Conservation (phyloP, 2,888 invertebrate species). For the Cheiracanthium punctorium region DNA sequence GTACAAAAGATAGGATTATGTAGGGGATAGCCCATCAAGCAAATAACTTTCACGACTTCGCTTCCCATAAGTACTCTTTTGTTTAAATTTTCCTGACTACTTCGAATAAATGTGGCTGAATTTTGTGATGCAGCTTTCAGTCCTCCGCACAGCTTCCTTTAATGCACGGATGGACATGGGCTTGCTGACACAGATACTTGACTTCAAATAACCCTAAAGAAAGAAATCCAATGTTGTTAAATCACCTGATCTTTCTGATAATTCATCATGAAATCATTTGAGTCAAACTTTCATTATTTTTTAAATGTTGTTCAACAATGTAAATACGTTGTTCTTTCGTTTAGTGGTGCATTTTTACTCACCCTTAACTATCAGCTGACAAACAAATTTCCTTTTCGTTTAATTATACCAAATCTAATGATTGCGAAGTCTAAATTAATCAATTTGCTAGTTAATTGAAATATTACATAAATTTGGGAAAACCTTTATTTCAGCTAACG, state of each 20-base stretch:
- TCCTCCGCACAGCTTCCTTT: neutral
- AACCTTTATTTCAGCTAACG: no score
- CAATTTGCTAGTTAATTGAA: no score
- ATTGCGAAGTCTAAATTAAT: no score
- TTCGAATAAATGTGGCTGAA: neutral
- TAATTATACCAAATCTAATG: no score
- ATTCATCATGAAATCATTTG: no score
- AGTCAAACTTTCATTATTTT: constrained; percentile 8
- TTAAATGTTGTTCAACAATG: constrained; percentile 18
- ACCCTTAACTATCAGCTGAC: constrained; percentile 15
- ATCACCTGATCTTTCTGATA: no score
- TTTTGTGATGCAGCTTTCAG: neutral
- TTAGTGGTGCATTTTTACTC: constrained; percentile 1
- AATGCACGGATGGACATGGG: neutral
- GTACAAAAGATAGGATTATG: no score
- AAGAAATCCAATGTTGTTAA: no score
- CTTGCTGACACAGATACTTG: neutral
- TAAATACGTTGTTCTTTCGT: constrained; percentile 14
- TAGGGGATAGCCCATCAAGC: neutral
- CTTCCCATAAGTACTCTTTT: neutral
- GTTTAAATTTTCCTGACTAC: neutral
- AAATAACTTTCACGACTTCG: neutral
- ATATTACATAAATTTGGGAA: no score
- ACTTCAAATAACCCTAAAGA: neutral
- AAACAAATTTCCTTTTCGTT: no score